Conservation (phyloP, 2,113 vertebrate species). For the Notothenia rossii region DNA sequence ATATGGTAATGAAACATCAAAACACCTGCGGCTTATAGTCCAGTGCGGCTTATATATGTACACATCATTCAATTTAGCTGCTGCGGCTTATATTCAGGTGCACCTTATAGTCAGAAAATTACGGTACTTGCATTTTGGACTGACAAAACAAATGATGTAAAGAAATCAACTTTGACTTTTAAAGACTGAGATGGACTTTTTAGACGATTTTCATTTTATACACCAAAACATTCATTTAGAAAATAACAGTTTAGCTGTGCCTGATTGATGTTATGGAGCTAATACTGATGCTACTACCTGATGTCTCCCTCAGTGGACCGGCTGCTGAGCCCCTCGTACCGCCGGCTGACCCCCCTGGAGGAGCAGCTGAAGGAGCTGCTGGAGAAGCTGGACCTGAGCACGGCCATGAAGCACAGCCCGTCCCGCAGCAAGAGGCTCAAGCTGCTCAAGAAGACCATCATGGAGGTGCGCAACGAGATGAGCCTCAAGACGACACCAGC, state of each 20-base stretch:
- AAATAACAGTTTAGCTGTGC: background rate
- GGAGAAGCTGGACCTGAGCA: constrained; percentile 94
- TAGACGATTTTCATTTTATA: too few relatives aligned
- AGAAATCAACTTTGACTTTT: too few relatives aligned
- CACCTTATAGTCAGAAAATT: too few relatives aligned
- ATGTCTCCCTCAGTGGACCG: constrained; percentile 88
- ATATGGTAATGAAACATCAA: too few relatives aligned
- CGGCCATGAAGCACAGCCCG: constrained; percentile 95
- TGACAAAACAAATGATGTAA: too few relatives aligned
- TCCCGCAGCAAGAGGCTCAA: constrained; percentile 96
- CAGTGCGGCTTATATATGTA: too few relatives aligned
- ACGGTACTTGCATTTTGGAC: too few relatives aligned
- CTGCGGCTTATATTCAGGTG: too few relatives aligned
- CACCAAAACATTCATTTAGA: too few relatives aligned
- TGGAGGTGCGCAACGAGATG: constrained; percentile 88
- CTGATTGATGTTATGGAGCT: background rate
- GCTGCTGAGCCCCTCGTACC: constrained; percentile 90
- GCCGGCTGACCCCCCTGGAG: constrained; percentile 88
- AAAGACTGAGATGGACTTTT: too few relatives aligned
- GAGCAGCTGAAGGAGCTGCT: constrained; percentile 93
- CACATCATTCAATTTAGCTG: too few relatives aligned
- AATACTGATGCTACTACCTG: background rate
- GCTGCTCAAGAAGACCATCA: constrained; percentile 93
- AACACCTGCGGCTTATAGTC: too few relatives aligned
- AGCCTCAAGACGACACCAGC: constrained; percentile 83